Conservation (phyloP, 2,888 invertebrate species). For the Caprella mutica region DNA sequence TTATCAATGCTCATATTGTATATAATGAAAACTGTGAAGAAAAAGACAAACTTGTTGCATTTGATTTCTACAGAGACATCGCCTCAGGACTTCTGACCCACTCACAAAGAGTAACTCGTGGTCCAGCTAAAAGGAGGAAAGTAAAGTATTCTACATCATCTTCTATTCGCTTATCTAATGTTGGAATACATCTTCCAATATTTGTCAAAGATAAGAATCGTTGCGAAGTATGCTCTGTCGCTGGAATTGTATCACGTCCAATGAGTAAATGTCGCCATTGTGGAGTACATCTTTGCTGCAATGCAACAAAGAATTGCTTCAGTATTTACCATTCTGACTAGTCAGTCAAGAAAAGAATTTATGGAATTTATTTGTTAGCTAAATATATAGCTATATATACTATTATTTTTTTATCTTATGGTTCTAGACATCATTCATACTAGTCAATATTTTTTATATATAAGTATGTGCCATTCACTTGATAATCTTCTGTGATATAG, state of each 20-base stretch:
- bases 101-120: not conserved
- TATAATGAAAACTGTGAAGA: not conserved
- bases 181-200: slow-evolving; percentile 10
- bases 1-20: slow-evolving; percentile 34
- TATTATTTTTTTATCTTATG: too few relatives aligned
- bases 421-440: too few relatives aligned
- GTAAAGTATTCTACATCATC: not conserved
- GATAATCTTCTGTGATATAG: too few relatives aligned
- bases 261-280: slow-evolving; percentile 7
- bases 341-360: too few relatives aligned
- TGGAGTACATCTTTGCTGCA: slow-evolving; percentile 14
- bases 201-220: slow-evolving; percentile 11
- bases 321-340: slow-evolving; percentile 13
- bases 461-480: too few relatives aligned
- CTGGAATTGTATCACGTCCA: slow-evolving; percentile 11
- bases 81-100: not conserved
- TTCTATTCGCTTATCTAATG: not conserved
- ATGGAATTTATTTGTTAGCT: too few relatives aligned
- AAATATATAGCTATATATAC: too few relatives aligned
- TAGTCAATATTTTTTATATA: too few relatives aligned
- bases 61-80: not conserved
- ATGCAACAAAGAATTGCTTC: slow-evolving; percentile 17
- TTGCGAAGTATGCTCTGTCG: slow-evolving; percentile 16
- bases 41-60: not conserved
- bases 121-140: slow-evolving; percentile 3